Percentiles rank a stretch among this genome's conserved stretches.
phyloP scores from a whole-genome alignment of 2,113 vertebrate species.

The Lanius collurio region DNA sequence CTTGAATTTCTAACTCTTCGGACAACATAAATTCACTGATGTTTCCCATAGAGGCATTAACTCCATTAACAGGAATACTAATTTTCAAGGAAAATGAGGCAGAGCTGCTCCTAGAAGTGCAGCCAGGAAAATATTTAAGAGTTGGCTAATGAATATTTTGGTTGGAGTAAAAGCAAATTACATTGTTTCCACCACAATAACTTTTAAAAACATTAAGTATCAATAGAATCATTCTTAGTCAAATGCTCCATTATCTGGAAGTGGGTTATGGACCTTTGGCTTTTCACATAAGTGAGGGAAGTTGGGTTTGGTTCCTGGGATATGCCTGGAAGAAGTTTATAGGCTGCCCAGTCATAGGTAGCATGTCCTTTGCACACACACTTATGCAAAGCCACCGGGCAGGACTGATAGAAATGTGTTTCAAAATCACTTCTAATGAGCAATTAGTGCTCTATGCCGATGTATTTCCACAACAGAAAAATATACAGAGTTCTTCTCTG shows the following conservation, averaged over 20 bases:
- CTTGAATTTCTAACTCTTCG: neutral
- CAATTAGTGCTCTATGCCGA: neutral
- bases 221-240: constrained; percentile 26
- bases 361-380: neutral
- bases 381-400: neutral
- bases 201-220: constrained; percentile 21
- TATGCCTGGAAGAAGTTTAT: neutral
- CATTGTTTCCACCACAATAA: constrained; percentile 65
- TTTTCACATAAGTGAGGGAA: neutral
- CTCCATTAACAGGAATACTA: neutral
- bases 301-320: constrained; percentile 5
- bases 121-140: constrained; percentile 62
- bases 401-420: neutral
- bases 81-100: constrained; percentile 29
- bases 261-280: neutral
- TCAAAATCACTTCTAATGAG: constrained; percentile 15
- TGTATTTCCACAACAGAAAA: neutral
- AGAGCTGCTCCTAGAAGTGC: constrained; percentile 20
- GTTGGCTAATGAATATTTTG: constrained; percentile 44
- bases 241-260: constrained; percentile 41
- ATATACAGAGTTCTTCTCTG: neutral
- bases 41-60: neutral
- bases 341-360: neutral
- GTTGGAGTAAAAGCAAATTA: constrained; percentile 55
- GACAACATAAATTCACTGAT: neutral